Conservation (phyloP, 64 coral and sea anemone genomes). For the Stylophora pistillata region DNA sequence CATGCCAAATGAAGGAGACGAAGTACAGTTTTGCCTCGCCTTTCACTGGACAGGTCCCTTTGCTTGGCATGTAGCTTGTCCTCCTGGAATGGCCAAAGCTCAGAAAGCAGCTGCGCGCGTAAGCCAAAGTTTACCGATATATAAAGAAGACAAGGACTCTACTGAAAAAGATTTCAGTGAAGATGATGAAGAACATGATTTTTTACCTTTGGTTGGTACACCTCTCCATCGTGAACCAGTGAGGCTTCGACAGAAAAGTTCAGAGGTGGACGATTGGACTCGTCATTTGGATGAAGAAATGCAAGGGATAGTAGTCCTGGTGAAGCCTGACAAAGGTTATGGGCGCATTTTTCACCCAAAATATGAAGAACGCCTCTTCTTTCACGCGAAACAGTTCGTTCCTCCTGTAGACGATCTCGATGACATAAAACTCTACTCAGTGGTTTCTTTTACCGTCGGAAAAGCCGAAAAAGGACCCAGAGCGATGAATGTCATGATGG, state of each 20-base stretch:
- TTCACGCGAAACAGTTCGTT: conserved; percentile 67
- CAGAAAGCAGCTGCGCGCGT: conserved; percentile 52
- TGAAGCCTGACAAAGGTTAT: conserved; percentile 21
- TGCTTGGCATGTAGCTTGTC: conserved; percentile 68
- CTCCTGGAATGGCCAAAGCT: conserved; percentile 34
- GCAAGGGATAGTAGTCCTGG: conserved; percentile 50
- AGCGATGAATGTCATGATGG: conserved; percentile 57
- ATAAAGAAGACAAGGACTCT: no score
- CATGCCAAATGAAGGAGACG: conserved; percentile 67
- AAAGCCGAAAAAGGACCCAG: conserved; percentile 26
- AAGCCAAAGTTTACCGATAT: no score
- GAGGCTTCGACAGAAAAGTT: no score
- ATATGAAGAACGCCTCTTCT: conserved; percentile 36
- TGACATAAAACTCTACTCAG: conserved; percentile 12
- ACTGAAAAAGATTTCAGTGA: no score
- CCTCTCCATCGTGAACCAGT: no score
- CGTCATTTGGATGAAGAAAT: no score
- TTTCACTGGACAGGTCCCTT: conserved; percentile 68
- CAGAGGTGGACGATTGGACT: no score
- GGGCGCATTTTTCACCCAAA: conserved; percentile 50
- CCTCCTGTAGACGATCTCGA: conserved; percentile 60
- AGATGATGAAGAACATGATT: conserved; percentile 50
- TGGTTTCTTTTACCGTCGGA: conserved; percentile 68
- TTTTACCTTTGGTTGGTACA: conserved; percentile 45
- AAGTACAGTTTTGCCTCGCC: conserved; percentile 64